Base-by-base conservation (phyloP, 2,888 invertebrate genomes). In the Dorcus hopei region DNA sequence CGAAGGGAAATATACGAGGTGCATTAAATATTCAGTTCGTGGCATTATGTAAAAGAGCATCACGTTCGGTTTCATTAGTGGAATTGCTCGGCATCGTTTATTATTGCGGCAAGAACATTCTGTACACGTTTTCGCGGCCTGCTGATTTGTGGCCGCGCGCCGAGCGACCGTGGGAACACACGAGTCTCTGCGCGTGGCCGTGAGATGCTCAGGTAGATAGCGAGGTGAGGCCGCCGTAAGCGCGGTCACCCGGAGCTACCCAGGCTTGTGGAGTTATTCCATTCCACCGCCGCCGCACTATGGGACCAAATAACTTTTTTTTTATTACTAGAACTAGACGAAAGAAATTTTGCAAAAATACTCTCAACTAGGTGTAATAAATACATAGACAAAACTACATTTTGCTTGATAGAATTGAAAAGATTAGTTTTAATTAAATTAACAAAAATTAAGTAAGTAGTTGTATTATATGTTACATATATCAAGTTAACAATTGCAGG, bases 91-190 rank as follows among this genome's bases (percentile, higher is more conserved):
- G 50, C 56, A 47, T 50, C 56, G 47, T 50, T 50, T 45, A 45
- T 56, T 56, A 56, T 56, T 56, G 56, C 56, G 39, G 39, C 56
- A 56, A 56, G 55, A 59, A 55, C 55, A 59, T 59, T 59, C 59
- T 55, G 55, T 55, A 55, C 59, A 59, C 59, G 59, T 59, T 59
- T 56, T 59, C 55, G 59, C 55, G 59, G 59, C 59, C 55, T 59
- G 59, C 55, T 59, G 59, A 59, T 59, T 59, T 59, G 59, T 59
- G 59, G 59, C 59, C 54, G 55, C 59, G 59, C 59, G 59, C 59
- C 55, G 52, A 45, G 51, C 59, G 59, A 59, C 59, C 59, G 59
- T 59, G 59, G 59, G 59, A 59, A 59, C 59, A 59, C 59, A 52
- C 59, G 59, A 59, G 59, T 59, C 59, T 55, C 55, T 59, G 52